These are phyloP conservation scores for Notothenia rossii DNA, from an alignment of 2,113 vertebrate genomes.

Conservation along the genomic window DNA sequence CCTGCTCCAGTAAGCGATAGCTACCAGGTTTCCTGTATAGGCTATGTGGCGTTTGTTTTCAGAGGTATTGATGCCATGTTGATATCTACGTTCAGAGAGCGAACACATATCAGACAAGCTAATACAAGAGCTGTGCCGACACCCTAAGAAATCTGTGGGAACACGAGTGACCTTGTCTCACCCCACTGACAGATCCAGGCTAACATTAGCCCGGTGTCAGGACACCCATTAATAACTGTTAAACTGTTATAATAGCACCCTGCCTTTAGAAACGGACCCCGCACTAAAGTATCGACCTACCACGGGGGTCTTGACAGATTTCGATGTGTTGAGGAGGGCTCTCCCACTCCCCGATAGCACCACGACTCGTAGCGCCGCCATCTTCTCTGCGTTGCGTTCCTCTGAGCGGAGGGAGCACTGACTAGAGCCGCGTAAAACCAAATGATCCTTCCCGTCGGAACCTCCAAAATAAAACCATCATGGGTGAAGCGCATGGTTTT, in stretches of 20 bases:
- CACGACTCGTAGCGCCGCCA: slow-evolving; percentile 83
- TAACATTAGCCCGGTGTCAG: slow-evolving; percentile 25
- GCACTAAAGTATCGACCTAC: slow-evolving; percentile 40
- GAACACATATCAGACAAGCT: rapidly evolving
- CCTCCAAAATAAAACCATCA: slow-evolving; percentile 46
- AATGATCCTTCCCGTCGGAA: neutral
- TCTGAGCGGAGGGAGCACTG: neutral
- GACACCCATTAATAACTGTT: rapidly evolving
- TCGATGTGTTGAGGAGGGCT: slow-evolving; percentile 76
- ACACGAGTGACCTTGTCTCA: slow-evolving; percentile 77
- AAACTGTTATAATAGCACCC: rapidly evolving
- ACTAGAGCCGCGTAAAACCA: neutral
- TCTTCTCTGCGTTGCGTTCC: slow-evolving; percentile 64
- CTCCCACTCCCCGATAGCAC: slow-evolving; percentile 78
- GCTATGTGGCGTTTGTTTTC: rapidly evolving
- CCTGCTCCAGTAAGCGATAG: neutral
- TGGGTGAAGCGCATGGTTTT: neutral
- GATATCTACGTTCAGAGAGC: rapidly evolving
- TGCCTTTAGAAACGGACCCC: rapidly evolving
- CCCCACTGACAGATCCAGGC: slow-evolving; percentile 26
- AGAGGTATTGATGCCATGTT: rapidly evolving
- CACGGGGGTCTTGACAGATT: slow-evolving; percentile 65
- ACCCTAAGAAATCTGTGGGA: neutral
- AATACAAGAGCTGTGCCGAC: rapidly evolving
- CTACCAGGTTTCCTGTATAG: rapidly evolving